Percentiles rank a stretch among this genome's conserved stretches.
phyloP scores from a whole-genome alignment of 1,140 invertebrate genomes.

The Capitella teleta region DNA sequence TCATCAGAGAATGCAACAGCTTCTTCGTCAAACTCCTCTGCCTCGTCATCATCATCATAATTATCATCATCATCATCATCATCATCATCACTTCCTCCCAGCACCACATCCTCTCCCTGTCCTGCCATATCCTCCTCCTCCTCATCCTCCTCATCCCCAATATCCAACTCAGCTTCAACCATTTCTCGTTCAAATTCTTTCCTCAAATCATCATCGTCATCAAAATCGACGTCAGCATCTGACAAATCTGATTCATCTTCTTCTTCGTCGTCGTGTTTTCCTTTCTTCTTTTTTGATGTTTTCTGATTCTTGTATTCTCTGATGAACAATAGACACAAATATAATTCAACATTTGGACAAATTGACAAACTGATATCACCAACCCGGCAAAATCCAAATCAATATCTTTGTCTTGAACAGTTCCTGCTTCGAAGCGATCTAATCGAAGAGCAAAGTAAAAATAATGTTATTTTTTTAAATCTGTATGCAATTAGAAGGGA shows the following conservation, averaged over 20 bases:
- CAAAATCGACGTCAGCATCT: constrained; percentile 35
- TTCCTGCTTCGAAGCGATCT: constrained; percentile 26
- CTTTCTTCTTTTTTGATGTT: constrained; percentile 5
- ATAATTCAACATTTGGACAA: constrained; percentile 7
- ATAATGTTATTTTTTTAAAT: not conserved
- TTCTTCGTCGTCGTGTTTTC: constrained; percentile 17
- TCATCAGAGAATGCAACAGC: constrained; percentile 14
- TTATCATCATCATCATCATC: constrained; percentile 12
- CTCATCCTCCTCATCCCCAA: constrained; percentile 16
- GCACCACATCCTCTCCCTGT: constrained; percentile 13
- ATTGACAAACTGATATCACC: constrained; percentile 3
- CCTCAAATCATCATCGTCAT: constrained; percentile 27
- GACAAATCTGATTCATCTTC: constrained; percentile 20
- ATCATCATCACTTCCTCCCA: constrained; percentile 13
- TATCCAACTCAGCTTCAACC: constrained; percentile 15
- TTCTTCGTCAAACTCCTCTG: constrained; percentile 7
- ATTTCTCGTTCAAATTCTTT: constrained; percentile 30
- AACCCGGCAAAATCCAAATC: constrained; percentile 34
- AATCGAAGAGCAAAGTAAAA: constrained; percentile 8
- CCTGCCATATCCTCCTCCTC: constrained; percentile 12
- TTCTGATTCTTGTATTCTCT: constrained; percentile 19
- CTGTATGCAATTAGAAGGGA: not conserved
- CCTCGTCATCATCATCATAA: no score
- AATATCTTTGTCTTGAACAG: constrained; percentile 19
- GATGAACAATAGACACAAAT: constrained; percentile 9